Evolutionary conservation across 2,113 vertebrate genomes (phyloP).

Genomic region (Hippolais icterina): DNA sequence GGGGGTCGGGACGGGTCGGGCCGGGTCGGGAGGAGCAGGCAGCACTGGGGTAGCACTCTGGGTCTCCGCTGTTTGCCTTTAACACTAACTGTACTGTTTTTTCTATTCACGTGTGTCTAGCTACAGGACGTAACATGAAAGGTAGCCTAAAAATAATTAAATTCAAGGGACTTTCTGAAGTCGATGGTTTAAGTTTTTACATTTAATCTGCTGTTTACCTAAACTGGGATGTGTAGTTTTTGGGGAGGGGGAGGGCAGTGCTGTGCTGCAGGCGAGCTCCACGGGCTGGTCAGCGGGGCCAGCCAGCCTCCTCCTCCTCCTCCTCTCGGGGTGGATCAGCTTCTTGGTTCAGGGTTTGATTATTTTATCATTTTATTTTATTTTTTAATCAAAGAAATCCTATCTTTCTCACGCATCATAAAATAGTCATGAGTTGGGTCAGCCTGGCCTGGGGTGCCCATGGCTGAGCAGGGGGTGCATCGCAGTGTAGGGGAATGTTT

Average conservation of each 20-base stretch:
- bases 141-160: conserved; percentile 86
- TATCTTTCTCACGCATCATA: conserved; percentile 73
- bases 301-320: background rate
- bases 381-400: conserved; percentile 78
- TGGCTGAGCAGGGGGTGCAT: background rate
- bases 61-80: conserved; percentile 94
- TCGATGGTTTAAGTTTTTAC: conserved; percentile 81
- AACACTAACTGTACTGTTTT: conserved; percentile 96
- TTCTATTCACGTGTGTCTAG: conserved; percentile 94
- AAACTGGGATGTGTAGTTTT: conserved; percentile 73
- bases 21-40: conserved; percentile 71
- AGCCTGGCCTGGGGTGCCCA: conserved; percentile 22
- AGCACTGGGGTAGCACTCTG: conserved; percentile 79
- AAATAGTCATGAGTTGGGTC: conserved; percentile 56
- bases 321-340: background rate
- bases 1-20: conserved; percentile 39
- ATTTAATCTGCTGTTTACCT: conserved; percentile 88
- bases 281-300: conserved; percentile 32
- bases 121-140: conserved; percentile 89
- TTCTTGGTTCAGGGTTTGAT: background rate
- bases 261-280: conserved; percentile 68
- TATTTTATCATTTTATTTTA: background rate
- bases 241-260: conserved; percentile 60
- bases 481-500: accelerated
- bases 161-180: conserved; percentile 81